These are phyloP conservation scores for Oxystoma pomonae DNA, from an alignment of 2,888 invertebrate genomes.

Conservation along the genomic window DNA sequence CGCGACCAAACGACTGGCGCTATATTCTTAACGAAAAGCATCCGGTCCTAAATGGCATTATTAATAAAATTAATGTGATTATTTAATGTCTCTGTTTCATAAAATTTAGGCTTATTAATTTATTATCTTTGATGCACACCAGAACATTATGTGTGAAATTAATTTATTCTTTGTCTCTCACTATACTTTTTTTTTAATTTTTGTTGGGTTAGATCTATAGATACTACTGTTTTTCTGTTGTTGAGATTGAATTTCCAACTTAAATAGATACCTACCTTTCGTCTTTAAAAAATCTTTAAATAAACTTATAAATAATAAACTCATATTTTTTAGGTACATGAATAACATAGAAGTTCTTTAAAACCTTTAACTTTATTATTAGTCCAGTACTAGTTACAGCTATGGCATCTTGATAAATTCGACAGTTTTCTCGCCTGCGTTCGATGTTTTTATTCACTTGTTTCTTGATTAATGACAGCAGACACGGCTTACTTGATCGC, in stretches of 20 bases:
- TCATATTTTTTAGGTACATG: no score
- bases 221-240: no score
- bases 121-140: background rate
- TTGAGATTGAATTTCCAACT: no score
- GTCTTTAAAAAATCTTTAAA: no score
- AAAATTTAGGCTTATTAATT: background rate
- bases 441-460: background rate
- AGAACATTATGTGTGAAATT: background rate
- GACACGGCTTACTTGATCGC: background rate
- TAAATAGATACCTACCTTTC: no score
- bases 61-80: background rate
- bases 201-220: no score
- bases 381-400: no score
- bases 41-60: conserved; percentile 13
- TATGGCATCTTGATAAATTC: background rate
- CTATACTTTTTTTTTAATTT: no score
- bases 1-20: conserved; percentile 10
- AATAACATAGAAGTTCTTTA: no score
- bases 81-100: background rate
- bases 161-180: background rate
- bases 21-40: conserved; percentile 10
- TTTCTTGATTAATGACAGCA: background rate
- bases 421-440: background rate
- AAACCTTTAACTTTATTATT: no score
- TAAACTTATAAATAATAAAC: no score